These are phyloP conservation scores for Pseudococcus jackbeardsleyi DNA, from an alignment of 2,888 invertebrate genomes.

Conservation along the genomic window DNA sequence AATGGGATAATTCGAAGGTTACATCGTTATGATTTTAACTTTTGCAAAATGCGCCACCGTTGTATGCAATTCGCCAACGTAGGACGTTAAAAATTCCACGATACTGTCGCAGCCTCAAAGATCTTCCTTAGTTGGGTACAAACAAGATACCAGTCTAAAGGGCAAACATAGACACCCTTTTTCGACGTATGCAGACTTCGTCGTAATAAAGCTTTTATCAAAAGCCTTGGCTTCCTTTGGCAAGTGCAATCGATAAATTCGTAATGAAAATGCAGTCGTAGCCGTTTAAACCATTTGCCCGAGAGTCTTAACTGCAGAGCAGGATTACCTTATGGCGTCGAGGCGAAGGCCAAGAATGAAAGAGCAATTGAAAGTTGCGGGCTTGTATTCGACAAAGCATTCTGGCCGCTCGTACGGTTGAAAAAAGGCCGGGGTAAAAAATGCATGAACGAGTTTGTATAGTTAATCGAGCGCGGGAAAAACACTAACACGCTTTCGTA, in stretches of 20 bases:
- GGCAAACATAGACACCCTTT: too few species aligned
- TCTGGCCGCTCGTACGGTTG: not conserved
- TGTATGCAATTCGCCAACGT: not conserved
- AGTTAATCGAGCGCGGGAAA: conserved; percentile 31
- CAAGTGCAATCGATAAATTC: conserved; percentile 42
- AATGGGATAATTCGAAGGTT: conserved; percentile 45
- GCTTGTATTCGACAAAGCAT: not conserved
- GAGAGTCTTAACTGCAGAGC: not conserved
- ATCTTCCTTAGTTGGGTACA: not conserved
- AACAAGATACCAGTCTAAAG: too few species aligned
- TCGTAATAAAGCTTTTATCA: not conserved
- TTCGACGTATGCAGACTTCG: not conserved
- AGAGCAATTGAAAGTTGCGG: conserved; percentile 31
- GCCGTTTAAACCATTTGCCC: conserved; percentile 15
- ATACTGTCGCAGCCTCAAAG: not conserved
- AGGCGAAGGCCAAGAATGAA: conserved; percentile 10
- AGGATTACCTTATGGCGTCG: not conserved
- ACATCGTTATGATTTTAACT: conserved; percentile 26
- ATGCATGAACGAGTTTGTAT: conserved; percentile 40
- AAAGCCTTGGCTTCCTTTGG: conserved; percentile 4
- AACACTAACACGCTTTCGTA: conserved; percentile 28
- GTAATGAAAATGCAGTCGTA: conserved; percentile 22
- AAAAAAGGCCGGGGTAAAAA: conserved; percentile 18
- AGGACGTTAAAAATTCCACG: not conserved
- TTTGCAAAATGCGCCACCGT: conserved; percentile 38